Base-by-base conservation (phyloP, 2,888 invertebrate species). In the Oxytorus armatus region DNA sequence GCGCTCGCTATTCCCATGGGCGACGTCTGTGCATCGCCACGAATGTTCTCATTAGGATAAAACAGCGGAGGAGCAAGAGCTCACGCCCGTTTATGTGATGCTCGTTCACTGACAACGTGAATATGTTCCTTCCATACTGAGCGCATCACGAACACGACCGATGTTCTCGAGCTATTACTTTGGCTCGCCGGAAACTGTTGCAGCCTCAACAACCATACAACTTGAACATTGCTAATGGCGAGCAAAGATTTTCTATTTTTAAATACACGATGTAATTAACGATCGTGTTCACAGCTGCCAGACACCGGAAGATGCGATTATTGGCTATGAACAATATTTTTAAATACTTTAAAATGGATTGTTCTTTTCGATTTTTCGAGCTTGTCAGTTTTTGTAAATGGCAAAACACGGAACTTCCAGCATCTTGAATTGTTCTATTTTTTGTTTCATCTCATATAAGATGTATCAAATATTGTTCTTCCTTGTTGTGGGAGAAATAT, bases 41-140 rank as follows among this genome's bases (percentile, higher is more conserved):
- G 85, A 86, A 86, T 88, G 88, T 87, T 88, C 89, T 90, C 90
- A 90, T 90, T 90, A 90, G 89, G 90, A 87, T 90, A 90, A 90
- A 90, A 90, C 89, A 88, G 83, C 82, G n/a, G n/a, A 81, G 82
- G 76, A 80, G 68, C 82, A 77, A 51, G 23, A 49, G 47, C 33
- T 10, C 14, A 39, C 33, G 11, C 44, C 5, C 11, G 53, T 39
- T 63, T 49, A 51, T 25, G 61, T 73, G 61, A 53, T 42, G 47
- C 51, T 55, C 33, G 65, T 14, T 29, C 61, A 18, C 53, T 61
- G 68, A 59, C 66, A 29, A 23, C 16, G 16, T 33, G 57, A 74
- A 36, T 73, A 29, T 29, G 16, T 57, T 33, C 57, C 18, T 18
- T 33, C 47, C 39, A 65, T 49, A 42, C 61, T 21, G 16, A 21